phyloP scores from a whole-genome alignment of 2,797 vertebrate genomes.

The Spinus pinus region DNA sequence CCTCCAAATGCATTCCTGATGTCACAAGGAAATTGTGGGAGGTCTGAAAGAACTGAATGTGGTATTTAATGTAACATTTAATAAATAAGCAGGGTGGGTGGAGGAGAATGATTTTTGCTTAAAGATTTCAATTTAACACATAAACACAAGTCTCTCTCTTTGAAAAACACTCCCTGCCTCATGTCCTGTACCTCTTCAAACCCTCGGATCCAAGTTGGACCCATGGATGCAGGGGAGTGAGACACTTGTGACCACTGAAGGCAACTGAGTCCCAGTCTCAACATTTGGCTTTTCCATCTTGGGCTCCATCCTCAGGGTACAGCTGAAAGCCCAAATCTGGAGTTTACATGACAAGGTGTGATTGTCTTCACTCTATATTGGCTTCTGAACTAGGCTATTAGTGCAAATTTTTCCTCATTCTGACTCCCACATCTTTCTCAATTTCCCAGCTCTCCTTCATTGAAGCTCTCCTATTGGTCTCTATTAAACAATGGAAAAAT shows the following conservation, averaged over 20 bases:
- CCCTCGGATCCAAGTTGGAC: rapidly evolving
- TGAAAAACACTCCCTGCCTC: too few species aligned
- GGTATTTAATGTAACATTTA: neutral
- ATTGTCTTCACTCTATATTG: neutral
- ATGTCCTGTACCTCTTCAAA: neutral
- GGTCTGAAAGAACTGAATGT: neutral
- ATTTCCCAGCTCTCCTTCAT: neutral
- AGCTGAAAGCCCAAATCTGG: neutral
- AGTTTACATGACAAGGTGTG: neutral
- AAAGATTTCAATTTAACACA: neutral
- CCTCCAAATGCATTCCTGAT: neutral
- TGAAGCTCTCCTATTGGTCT: neutral
- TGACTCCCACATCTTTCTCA: neutral
- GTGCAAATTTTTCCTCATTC: neutral
- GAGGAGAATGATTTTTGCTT: neutral
- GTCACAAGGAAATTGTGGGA: neutral
- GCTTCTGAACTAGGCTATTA: neutral
- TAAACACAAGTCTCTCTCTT: neutral
- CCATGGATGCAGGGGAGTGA: neutral
- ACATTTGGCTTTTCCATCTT: rapidly evolving
- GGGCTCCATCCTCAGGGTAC: neutral
- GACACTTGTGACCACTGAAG: neutral
- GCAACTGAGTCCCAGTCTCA: rapidly evolving
- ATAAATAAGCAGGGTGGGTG: neutral
- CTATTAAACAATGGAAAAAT: neutral